A percentile compares a stretch with the other conserved stretches of the same genome.
These are phyloP conservation scores for Anadara kagoshimensis DNA, from an alignment of 1,140 invertebrate species.

Conservation along the genomic window DNA sequence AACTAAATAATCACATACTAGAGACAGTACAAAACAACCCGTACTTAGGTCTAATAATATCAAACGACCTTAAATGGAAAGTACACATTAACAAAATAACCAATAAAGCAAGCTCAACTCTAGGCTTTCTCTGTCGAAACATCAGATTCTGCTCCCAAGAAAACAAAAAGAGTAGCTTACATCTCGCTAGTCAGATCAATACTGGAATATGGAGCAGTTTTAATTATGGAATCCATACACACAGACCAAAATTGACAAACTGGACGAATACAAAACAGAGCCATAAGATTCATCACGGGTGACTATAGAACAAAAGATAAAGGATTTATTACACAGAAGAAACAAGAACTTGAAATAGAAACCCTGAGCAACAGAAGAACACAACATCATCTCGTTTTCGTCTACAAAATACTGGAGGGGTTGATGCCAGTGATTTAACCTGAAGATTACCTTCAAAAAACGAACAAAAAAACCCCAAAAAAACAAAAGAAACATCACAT, in stretches of 20 bases:
- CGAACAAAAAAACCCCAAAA: no score
- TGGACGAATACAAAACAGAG: conserved; percentile 8
- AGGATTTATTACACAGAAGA: no score
- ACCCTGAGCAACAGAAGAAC: no score
- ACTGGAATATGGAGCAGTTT: conserved; percentile 19
- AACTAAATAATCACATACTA: conserved; percentile 19
- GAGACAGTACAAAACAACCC: conserved; percentile 33
- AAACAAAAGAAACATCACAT: no score
- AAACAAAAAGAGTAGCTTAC: conserved; percentile 28
- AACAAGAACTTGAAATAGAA: no score
- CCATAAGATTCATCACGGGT: no score
- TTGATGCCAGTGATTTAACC: conserved; percentile 6
- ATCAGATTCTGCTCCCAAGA: conserved; percentile 16
- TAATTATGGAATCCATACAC: conserved; percentile 35
- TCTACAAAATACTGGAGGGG: no score
- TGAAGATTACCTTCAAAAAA: no score
- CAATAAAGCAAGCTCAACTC: conserved; percentile 31
- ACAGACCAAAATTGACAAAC: conserved; percentile 24
- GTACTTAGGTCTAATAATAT: conserved; percentile 21
- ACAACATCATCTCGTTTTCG: no score
- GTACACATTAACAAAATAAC: conserved; percentile 26
- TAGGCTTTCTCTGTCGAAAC: conserved; percentile 34
- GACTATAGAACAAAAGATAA: no score
- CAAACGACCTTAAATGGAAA: conserved; percentile 27
- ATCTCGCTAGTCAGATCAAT: conserved; percentile 31